Evolutionary conservation across 2,797 vertebrate genomes (phyloP), one percentile per base, ranked within the genome.

Genomic region (Myotis vivesi): DNA sequence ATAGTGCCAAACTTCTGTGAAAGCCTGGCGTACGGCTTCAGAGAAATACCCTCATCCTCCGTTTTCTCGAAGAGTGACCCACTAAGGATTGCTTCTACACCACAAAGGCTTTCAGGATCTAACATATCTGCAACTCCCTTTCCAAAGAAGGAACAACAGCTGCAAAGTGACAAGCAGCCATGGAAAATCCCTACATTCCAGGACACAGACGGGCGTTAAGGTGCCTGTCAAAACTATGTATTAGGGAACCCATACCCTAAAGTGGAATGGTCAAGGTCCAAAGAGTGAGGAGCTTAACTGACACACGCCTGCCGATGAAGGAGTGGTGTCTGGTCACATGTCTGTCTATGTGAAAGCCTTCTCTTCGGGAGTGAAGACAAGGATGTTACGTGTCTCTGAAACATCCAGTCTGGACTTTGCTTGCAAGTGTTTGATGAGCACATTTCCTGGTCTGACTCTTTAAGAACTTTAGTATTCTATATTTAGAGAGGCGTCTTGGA

Each of bases 381-480:
- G 57, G 57, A 59, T n/a, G 66, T 53, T 13, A 57, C 41, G 38
- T 17, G 33, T 33, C 59, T 81, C 93, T 80, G 22, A 72, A 85
- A 86, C 20, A 36, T 22, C 28, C 68, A 91, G 69, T 25, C 20
- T 81, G 23, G 84, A 79, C 77, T 79, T 76, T 77, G 69, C 23
- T 76, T 76, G 33, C 69, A 41, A 59, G 68, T 75, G 20, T 87
- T 62, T 93, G 57, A 83, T 66, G 49, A 89, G 23, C n/a, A 57
- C 16, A 76, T 96, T 36, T 92, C 72, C 28, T 91, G 68, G 79
- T 81, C 73, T 95, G 28, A 79, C 57, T 81, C 75, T 89, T 13
- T 12, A 73, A 83, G 85, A 77, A 81, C 6, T 19, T 66, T 75
- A 88, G 41, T 57, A 30, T 17, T 94, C 20, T 75, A 10, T 46